phyloP scores from a whole-genome alignment of 2,113 vertebrate species.

The Ellobius talpinus region DNA sequence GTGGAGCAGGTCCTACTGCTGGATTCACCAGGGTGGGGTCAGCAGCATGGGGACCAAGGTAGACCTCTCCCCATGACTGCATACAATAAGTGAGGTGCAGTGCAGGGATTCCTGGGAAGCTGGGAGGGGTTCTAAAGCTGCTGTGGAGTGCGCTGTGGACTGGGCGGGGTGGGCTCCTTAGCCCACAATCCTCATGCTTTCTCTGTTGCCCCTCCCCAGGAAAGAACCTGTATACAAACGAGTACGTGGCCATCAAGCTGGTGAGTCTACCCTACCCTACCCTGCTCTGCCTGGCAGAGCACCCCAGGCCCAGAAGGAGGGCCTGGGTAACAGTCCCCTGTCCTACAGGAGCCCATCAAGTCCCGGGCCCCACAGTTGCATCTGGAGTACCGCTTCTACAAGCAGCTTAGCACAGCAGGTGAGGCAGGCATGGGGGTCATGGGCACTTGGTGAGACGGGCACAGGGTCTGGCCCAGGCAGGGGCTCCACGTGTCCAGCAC shows the following conservation, averaged over 20 bases:
- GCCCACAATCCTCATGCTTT: neutral
- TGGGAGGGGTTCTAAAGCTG: neutral
- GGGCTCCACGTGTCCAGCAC: neutral
- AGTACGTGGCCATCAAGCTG: slow-evolving; percentile 98
- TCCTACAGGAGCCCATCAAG: slow-evolving; percentile 95
- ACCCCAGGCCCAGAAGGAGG: neutral
- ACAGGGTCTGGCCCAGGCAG: rapidly evolving
- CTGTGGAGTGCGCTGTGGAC: neutral
- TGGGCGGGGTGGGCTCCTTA: neutral
- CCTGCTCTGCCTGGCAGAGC: neutral
- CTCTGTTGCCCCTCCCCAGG: slow-evolving; percentile 82
- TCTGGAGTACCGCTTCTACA: slow-evolving; percentile 99
- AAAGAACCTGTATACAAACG: slow-evolving; percentile 97
- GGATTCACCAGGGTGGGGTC: too few species aligned
- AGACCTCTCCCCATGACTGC: neutral
- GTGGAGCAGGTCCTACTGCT: neutral
- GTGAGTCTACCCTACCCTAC: slow-evolving; percentile 85
- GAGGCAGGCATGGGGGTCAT: neutral
- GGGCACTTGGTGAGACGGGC: rapidly evolving
- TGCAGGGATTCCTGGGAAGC: neutral
- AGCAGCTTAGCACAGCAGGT: slow-evolving; percentile 98
- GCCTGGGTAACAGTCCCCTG: neutral
- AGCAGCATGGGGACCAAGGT: neutral
- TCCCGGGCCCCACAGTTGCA: slow-evolving; percentile 98
- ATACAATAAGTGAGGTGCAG: too few species aligned